Evolutionary conservation across 2,113 vertebrate species (phyloP).

Genomic region (Cynoglossus semilaevis): DNA sequence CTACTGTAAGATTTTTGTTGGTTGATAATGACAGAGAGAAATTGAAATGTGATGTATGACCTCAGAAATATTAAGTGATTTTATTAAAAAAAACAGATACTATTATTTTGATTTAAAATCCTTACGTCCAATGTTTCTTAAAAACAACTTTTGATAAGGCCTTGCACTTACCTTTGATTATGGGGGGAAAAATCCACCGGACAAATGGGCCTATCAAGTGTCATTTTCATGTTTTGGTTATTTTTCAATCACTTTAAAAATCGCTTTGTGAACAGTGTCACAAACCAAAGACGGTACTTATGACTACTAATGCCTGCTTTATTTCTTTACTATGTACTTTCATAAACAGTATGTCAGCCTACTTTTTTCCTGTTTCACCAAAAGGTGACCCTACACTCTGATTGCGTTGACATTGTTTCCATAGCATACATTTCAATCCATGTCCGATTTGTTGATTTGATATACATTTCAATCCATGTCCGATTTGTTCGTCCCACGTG

Average conservation of each 20-base stretch:
- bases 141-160: constrained; percentile 19
- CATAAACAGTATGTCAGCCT: constrained; percentile 44
- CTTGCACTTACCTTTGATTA: constrained; percentile 28
- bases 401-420: constrained; percentile 38
- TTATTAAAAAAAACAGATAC: constrained; percentile 23
- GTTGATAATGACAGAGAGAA: constrained; percentile 17
- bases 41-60: constrained; percentile 3
- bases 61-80: constrained; percentile 38
- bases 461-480: constrained; percentile 29
- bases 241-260: constrained; percentile 15
- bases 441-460: constrained; percentile 24
- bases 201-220: neutral
- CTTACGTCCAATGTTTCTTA: constrained; percentile 1
- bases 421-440: constrained; percentile 31
- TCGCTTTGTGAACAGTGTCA: constrained; percentile 44
- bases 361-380: constrained; percentile 16
- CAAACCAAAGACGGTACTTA: constrained; percentile 70
- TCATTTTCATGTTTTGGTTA: constrained; percentile 37
- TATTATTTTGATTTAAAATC: constrained; percentile 19
- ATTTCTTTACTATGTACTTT: constrained; percentile 32
- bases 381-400: constrained; percentile 17
- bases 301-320: constrained; percentile 41
- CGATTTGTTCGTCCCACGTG: constrained; percentile 8
- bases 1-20: constrained; percentile 36
- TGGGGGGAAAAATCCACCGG: constrained; percentile 21